Conservation (phyloP, 2,888 invertebrate species). For the Epinotia demarniana region DNA sequence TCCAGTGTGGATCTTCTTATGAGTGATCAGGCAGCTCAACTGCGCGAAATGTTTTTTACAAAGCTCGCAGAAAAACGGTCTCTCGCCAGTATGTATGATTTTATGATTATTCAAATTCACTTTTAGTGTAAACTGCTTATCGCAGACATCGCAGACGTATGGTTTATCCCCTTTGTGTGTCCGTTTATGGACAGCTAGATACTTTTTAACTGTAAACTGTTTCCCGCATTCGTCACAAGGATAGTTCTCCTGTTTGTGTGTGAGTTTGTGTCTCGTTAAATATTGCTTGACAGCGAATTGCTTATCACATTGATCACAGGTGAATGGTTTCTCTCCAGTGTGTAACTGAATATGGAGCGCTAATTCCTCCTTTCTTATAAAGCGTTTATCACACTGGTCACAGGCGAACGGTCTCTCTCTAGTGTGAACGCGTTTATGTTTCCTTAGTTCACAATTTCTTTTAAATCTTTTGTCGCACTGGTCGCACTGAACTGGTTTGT, state of each 20-base stretch:
- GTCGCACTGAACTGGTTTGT: not conserved
- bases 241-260: constrained; percentile 15
- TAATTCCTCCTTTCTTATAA: constrained; percentile 14
- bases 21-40: constrained; percentile 10
- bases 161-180: constrained; percentile 12
- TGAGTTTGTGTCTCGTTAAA: constrained; percentile 20
- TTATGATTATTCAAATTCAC: constrained; percentile 26
- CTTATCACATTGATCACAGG: constrained; percentile 10
- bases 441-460: constrained; percentile 15
- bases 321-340: constrained; percentile 7
- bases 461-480: constrained; percentile 3
- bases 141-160: constrained; percentile 9
- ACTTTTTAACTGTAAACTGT: constrained; percentile 23
- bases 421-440: constrained; percentile 11
- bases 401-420: constrained; percentile 1
- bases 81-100: constrained; percentile 15
- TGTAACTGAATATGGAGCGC: constrained; percentile 6
- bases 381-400: not conserved
- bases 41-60: constrained; percentile 14
- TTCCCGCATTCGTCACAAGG: constrained; percentile 21
- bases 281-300: constrained; percentile 13
- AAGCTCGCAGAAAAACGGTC: constrained; percentile 14
- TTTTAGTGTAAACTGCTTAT: constrained; percentile 15
- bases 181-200: constrained; percentile 9
- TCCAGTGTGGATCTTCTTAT: constrained; percentile 18